Conservation (phyloP, 2,113 vertebrate genomes). For the zebrafish (Danio rerio) region DNA sequence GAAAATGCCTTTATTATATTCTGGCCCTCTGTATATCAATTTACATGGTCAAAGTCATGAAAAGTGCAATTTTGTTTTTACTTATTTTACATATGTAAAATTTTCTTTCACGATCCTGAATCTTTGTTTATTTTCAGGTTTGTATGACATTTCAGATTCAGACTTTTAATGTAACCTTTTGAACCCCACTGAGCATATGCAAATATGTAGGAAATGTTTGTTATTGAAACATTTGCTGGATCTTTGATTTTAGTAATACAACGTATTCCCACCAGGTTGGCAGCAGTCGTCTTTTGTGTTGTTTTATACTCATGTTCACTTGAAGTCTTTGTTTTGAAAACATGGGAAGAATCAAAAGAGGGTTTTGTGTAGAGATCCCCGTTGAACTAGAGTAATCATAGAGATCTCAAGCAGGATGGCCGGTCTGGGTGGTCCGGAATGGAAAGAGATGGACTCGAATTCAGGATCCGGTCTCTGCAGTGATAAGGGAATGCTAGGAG, state of each 20-base stretch:
- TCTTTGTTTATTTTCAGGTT: conserved; percentile 17
- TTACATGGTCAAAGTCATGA: neutral
- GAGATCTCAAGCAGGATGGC: conserved; percentile 42
- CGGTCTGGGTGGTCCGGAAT: conserved; percentile 56
- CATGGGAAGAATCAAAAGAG: conserved; percentile 31
- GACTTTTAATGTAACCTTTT: neutral
- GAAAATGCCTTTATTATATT: too few species aligned
- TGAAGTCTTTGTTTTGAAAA: conserved; percentile 36
- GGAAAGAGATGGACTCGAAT: conserved; percentile 56
- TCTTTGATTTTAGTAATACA: conserved; percentile 10
- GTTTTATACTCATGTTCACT: conserved; percentile 12
- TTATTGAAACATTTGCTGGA: neutral
- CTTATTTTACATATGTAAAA: neutral
- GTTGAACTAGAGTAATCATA: conserved; percentile 56
- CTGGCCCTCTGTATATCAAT: too few species aligned
- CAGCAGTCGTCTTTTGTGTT: neutral
- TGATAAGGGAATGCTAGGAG: conserved; percentile 31
- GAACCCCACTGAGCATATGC: neutral
- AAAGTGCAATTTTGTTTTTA: neutral
- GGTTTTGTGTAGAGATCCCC: conserved; percentile 45
- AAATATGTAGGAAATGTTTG: neutral
- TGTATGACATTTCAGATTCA: neutral
- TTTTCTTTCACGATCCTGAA: neutral
- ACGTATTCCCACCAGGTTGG: neutral
- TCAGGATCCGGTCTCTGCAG: conserved; percentile 33